Conservation (phyloP, 2,888 invertebrate genomes). For the Chaitophorus viminalis region DNA sequence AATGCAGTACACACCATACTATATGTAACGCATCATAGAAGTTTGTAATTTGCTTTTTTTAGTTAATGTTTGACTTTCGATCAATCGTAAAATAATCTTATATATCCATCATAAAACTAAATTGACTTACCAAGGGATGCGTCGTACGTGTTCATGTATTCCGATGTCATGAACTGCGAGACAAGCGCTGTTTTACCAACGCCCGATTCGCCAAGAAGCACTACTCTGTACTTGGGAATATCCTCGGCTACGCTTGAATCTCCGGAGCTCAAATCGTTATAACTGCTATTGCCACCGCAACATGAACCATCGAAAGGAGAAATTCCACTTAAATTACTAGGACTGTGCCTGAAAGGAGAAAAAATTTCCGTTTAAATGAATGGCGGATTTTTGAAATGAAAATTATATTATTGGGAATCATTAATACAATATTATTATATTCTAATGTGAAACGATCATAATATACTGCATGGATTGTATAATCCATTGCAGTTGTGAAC, state of each 20-base stretch:
- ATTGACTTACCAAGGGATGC: constrained; percentile 81
- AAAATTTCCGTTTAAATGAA: not conserved
- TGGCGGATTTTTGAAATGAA: not conserved
- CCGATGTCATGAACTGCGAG: constrained; percentile 94
- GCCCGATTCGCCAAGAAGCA: constrained; percentile 75
- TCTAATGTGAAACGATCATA: not conserved
- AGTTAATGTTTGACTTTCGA: too few species aligned
- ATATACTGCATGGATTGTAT: not conserved
- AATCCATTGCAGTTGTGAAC: not conserved
- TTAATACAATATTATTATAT: not conserved
- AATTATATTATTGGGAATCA: not conserved
- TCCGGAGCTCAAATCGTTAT: constrained; percentile 76
- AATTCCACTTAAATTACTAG: constrained; percentile 76
- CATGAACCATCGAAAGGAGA: constrained; percentile 88
- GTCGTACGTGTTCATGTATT: constrained; percentile 95
- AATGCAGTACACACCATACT: too few species aligned
- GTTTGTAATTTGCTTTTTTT: too few species aligned
- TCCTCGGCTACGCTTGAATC: constrained; percentile 77
- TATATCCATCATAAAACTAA: too few species aligned
- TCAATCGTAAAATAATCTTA: too few species aligned
- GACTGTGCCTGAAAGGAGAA: constrained; percentile 64
- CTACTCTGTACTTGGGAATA: constrained; percentile 71
- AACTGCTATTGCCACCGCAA: constrained; percentile 76
- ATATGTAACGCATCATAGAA: too few species aligned
- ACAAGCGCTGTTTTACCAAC: constrained; percentile 92